Conservation (phyloP, 2,888 invertebrate species). For the Brachyopa scutellaris region DNA sequence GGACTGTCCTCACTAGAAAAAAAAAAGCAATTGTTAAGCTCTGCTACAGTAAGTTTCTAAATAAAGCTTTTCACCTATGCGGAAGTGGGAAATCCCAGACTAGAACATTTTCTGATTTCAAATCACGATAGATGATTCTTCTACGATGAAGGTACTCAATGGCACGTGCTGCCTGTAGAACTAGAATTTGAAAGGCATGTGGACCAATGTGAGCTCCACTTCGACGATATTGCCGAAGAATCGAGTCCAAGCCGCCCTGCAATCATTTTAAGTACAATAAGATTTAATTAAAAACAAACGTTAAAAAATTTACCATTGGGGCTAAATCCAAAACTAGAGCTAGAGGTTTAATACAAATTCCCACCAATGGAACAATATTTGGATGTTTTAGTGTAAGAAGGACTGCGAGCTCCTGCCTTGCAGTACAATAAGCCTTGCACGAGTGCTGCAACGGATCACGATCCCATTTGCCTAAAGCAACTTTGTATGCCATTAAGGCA, state of each 20-base stretch:
- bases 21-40: conserved; percentile 62
- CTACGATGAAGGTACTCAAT: conserved; percentile 97
- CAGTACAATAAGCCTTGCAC: conserved; percentile 97
- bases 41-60: background rate
- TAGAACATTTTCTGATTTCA: conserved; percentile 97
- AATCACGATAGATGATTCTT: conserved; percentile 91
- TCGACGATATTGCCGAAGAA: conserved; percentile 92
- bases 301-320: conserved; percentile 83
- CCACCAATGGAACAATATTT: conserved; percentile 95
- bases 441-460: conserved; percentile 95
- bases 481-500: conserved; percentile 82
- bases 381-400: conserved; percentile 92
- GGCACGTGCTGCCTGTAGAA: conserved; percentile 95
- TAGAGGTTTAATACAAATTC: conserved; percentile 93
- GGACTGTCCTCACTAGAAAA: conserved; percentile 85
- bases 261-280: conserved; percentile 17
- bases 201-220: conserved; percentile 92
- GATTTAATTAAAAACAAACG: background rate
- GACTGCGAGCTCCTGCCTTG: conserved; percentile 96
- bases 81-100: conserved; percentile 98
- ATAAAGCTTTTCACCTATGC: conserved; percentile 77
- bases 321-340: conserved; percentile 95
- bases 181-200: conserved; percentile 91
- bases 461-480: conserved; percentile 94
- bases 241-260: conserved; percentile 92